Percentiles rank a stretch among this genome's conserved stretches.
Conservation (phyloP, 2,113 vertebrate genomes). For the Okapia johnstoni region DNA sequence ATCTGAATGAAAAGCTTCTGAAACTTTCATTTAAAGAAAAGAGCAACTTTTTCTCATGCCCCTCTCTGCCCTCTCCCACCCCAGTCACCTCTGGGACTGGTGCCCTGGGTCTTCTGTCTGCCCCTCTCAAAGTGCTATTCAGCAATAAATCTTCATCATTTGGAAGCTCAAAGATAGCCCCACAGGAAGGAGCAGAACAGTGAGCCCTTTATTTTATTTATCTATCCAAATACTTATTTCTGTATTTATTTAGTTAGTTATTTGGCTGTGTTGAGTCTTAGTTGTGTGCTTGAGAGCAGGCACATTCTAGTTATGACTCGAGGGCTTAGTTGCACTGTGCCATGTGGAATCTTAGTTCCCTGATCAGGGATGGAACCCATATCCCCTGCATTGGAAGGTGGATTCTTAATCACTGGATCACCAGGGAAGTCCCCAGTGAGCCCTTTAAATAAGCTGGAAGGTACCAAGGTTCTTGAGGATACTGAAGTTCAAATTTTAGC, state of each 20-base stretch:
- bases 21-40: conserved; percentile 7
- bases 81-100: neutral
- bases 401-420: neutral
- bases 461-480: neutral
- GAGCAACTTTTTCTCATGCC: neutral
- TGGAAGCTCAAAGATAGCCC: neutral
- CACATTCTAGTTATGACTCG: neutral
- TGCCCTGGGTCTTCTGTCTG: neutral
- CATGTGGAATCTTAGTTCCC: neutral
- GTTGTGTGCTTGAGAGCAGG: neutral
- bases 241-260: neutral
- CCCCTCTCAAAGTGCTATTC: neutral
- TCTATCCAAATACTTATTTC: neutral
- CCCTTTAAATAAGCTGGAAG: neutral
- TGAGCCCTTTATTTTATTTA: neutral
- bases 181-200: neutral
- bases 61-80: too few species aligned
- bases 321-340: neutral
- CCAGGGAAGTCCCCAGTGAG: neutral
- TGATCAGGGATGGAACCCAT: neutral
- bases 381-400: neutral
- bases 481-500: neutral
- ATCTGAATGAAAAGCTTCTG: neutral
- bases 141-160: neutral
- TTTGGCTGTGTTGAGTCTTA: neutral